Conservation (phyloP, 1,140 invertebrate genomes). For the Melanaphis sacchari region DNA sequence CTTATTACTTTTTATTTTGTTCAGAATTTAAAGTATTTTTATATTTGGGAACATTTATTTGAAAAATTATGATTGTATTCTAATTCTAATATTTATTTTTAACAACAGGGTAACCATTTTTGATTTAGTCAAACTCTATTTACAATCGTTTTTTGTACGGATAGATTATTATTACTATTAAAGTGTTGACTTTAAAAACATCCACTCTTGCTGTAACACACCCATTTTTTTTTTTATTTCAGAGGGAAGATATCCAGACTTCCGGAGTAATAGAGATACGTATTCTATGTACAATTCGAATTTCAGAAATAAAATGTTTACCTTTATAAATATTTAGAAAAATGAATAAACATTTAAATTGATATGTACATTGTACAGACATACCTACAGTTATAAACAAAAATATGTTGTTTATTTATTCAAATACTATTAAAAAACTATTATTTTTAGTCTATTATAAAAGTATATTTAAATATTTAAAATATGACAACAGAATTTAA, state of each 20-base stretch:
- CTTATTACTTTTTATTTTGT: too few relatives aligned
- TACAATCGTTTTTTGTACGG: not conserved
- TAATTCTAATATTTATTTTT: too few relatives aligned
- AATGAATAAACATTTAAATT: not conserved
- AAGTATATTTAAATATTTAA: not conserved
- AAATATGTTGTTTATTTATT: not conserved
- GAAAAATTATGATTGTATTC: not conserved
- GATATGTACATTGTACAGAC: not conserved
- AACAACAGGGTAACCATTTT: too few relatives aligned
- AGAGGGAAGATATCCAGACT: not conserved
- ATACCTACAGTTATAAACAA: not conserved
- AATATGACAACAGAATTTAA: not conserved
- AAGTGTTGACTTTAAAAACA: not conserved
- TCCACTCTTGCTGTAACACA: not conserved
- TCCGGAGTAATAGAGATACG: not conserved
- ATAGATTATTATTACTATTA: not conserved
- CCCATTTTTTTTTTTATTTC: not conserved
- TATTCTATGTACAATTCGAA: not conserved
- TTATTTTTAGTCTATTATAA: not conserved
- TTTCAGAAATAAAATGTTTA: not conserved
- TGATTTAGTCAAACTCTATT: not conserved
- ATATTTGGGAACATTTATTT: not conserved
- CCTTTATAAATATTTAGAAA: not conserved
- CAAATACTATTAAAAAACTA: slow-evolving; percentile 3
- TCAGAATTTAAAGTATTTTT: not conserved